These are phyloP conservation scores for Helogale parvula DNA, from an alignment of 2,113 vertebrate species.

Conservation along the genomic window DNA sequence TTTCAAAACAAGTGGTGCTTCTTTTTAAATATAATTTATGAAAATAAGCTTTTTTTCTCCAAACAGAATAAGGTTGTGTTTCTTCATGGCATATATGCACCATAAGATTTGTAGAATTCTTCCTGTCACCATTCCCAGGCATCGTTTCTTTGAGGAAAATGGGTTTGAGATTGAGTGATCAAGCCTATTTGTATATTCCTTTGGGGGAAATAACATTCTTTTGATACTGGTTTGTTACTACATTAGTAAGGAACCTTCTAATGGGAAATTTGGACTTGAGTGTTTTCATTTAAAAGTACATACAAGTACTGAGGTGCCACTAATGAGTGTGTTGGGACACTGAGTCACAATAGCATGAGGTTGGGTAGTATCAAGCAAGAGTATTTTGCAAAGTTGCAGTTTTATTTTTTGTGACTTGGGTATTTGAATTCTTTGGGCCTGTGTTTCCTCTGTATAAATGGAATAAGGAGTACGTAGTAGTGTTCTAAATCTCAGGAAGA, in stretches of 20 bases:
- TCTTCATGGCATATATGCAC: neutral
- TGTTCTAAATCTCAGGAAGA: slow-evolving; percentile 28
- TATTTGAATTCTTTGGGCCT: neutral
- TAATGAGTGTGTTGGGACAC: neutral
- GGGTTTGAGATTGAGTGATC: neutral
- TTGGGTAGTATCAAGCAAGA: neutral
- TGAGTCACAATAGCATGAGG: neutral
- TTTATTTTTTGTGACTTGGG: neutral
- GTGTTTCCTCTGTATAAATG: neutral
- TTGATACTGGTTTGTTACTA: neutral
- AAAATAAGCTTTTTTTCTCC: neutral
- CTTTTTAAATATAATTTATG: slow-evolving; percentile 2
- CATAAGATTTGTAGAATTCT: neutral
- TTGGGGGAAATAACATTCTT: neutral
- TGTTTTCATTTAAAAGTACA: neutral
- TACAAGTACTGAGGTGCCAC: neutral
- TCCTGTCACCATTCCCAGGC: neutral
- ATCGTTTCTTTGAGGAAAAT: neutral
- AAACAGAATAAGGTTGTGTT: neutral
- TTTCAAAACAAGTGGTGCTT: neutral
- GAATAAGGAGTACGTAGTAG: neutral
- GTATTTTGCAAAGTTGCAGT: neutral
- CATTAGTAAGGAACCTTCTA: neutral
- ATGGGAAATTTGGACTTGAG: neutral
- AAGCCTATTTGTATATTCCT: neutral